phyloP scores from a whole-genome alignment of 2,797 vertebrate species.

The Dryobates pubescens region DNA sequence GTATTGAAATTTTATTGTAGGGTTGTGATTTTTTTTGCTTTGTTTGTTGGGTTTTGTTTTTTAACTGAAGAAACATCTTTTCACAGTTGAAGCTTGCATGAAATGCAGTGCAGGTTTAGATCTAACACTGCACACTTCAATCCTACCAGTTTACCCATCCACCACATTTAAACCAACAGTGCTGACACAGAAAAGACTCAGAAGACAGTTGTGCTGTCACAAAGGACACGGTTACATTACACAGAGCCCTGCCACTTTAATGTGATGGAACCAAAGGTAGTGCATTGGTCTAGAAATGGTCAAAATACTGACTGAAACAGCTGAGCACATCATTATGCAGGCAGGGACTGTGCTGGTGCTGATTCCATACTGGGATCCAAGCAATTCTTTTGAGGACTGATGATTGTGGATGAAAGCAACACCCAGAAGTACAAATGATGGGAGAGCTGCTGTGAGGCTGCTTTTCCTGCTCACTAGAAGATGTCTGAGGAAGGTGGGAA shows the following conservation, averaged over 20 bases:
- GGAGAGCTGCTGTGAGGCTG: neutral
- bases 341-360: accelerated
- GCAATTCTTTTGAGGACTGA: neutral
- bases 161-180: neutral
- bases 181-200: neutral
- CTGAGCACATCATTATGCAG: neutral
- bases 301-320: neutral
- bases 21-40: too few relatives aligned
- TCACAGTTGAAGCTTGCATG: neutral
- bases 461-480: neutral
- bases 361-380: neutral
- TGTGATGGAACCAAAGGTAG: neutral
- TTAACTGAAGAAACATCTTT: neutral
- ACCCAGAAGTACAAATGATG: neutral
- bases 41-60: neutral
- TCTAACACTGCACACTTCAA: neutral
- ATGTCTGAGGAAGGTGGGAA: neutral
- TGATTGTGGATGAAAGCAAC: neutral
- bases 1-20: too few relatives aligned
- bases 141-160: neutral
- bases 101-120: neutral
- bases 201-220: neutral
- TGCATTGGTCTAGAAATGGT: neutral
- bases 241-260: neutral
- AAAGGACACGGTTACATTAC: neutral